These are phyloP conservation scores for Mystacornis crossleyi DNA, from an alignment of 2,113 vertebrate genomes.

Conservation along the genomic window DNA sequence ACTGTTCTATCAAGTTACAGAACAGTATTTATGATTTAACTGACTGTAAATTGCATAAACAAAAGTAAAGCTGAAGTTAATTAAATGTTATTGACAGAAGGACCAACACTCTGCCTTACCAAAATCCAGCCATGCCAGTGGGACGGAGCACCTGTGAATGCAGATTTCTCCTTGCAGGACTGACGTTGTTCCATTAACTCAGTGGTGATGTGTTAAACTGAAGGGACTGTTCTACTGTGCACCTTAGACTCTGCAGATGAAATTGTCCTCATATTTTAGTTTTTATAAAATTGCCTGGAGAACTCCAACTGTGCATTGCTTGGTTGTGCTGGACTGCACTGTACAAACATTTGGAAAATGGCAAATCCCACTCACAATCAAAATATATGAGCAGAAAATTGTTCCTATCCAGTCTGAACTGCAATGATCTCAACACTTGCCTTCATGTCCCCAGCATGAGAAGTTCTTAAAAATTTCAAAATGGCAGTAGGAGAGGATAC, in stretches of 20 bases:
- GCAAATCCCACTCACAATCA: not conserved
- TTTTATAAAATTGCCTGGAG: not conserved
- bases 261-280: not conserved
- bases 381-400: not conserved
- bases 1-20: not conserved
- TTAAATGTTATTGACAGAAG: not conserved
- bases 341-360: not conserved
- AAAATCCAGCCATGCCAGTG: not conserved
- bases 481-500: not conserved
- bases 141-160: not conserved
- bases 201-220: not conserved
- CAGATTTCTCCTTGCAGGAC: not conserved
- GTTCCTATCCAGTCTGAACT: not conserved
- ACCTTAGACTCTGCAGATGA: not conserved
- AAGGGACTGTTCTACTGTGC: not conserved
- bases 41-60: not conserved
- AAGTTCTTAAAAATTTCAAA: not conserved
- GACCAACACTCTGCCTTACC: not conserved
- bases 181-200: not conserved
- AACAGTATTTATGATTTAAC: constrained; percentile 11
- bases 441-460: not conserved
- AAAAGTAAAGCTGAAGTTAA: not conserved
- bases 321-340: not conserved
- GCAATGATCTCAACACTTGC: not conserved
- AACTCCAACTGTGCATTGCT: not conserved